Evolutionary conservation across 2,888 invertebrate genomes (phyloP), one percentile per base, ranked within the genome.

Genomic region (Hyalella azteca): DNA sequence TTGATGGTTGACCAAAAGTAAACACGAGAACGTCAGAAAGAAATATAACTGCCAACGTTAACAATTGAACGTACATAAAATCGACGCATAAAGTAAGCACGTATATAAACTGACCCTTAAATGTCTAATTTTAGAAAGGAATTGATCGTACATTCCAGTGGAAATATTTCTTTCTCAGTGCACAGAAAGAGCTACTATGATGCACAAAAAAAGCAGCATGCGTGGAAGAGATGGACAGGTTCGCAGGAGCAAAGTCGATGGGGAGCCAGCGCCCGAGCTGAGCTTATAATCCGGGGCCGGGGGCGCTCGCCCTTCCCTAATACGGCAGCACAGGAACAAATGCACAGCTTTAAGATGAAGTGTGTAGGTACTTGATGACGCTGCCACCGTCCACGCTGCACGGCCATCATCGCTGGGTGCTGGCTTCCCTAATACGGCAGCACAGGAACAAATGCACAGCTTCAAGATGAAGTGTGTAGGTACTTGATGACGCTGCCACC

Each of bases 391-490:
- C n/a, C n/a, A n/a, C n/a, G n/a, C n/a, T n/a, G n/a, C n/a, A n/a
- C n/a, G n/a, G n/a, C n/a, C n/a, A n/a, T n/a, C 45, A 45, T 45
- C 45, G 19, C 45, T 15, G 45, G 45, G 3, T n/a, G n/a, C n/a
- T n/a, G n/a, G n/a, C 54, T 54, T 11, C 54, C 54, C 54, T 22
- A 54, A 54, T 54, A 54, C 54, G 26, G 54, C 22, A 29, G 26
- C 26, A 54, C 54, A 54, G 54, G 54, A 54, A 54, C 54, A 54
- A 54, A 54, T 54, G 54, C 54, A 54, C 54, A 54, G 54, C 54
- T 54, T 54, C 29, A 54, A 54, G 54, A 54, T 54, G 54, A 13
- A 54, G 54, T 54, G 54, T 26, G 54, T 54, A 54, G 26, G 54
- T 29, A 54, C 54, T 54, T 19, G 11, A 45, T 3, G 45, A 15